Evolutionary conservation across 2,888 invertebrate species (phyloP), one percentile per base, ranked within the genome.

Genomic region (Xanthostigma xanthostigma): DNA sequence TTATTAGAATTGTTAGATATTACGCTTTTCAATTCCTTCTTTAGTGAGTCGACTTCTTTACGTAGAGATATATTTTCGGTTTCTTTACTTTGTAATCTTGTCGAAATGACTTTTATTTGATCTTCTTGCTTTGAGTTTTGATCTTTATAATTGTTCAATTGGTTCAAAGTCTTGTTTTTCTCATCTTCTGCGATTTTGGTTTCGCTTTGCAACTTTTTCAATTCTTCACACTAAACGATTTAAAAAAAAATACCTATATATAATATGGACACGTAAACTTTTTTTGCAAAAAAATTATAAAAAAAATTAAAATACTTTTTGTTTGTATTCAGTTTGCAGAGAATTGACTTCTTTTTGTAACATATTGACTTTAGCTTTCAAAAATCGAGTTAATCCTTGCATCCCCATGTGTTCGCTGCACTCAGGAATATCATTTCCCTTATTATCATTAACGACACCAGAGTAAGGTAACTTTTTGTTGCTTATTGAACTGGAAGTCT

Each of bases 21-120:
- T 36, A 63, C 62, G 49, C 63, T 67, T 58, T 74, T 74, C 48
- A 73, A 59, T 41, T 68, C 66, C 49, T 68, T 62, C 52, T 69
- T 72, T 45, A 71, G 50, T 41, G 63, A 60, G 2, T 75, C 75
- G 41, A 72, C 56, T 61, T 75, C 74, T 65, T 72, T 68, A 56
- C 58, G 63, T 14, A 64, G 45, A 1, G 55, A 48, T 1, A 50
- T 38, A 47, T 60, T 59, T 59, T 68, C 67, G 27, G 50, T 55
- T 17, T 66, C 65, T 59, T 62, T 66, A 1, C 58, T 52, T 53
- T 65, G 64, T 9, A 63, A 45, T 57, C 61, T 64, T 9, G 60
- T 55, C 43, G 54, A 61, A 10, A 60, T 49, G 11, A 53, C 53
- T 37, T 60, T 51, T 27, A 62, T 45, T 53, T 66, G 65, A 41